phyloP scores from a whole-genome alignment of 2,113 vertebrate species.

The Platycercus adscitus region DNA sequence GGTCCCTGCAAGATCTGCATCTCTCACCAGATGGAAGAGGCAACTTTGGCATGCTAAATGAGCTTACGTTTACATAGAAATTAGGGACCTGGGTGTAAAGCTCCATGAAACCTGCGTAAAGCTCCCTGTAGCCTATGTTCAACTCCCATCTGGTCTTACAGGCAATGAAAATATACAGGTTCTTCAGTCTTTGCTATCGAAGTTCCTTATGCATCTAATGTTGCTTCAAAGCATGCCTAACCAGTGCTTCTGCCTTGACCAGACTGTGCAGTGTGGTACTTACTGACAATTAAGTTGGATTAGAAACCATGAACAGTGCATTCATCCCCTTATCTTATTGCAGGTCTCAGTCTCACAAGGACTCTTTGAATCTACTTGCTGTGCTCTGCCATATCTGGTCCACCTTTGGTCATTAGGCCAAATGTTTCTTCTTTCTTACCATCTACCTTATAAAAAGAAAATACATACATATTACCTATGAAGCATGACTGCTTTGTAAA shows the following conservation, averaged over 20 bases:
- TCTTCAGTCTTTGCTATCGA: background rate
- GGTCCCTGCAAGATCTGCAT: background rate
- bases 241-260: background rate
- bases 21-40: background rate
- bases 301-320: background rate
- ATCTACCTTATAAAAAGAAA: background rate
- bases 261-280: background rate
- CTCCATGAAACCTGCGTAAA: background rate
- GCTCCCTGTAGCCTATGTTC: background rate
- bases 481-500: background rate
- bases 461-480: background rate
- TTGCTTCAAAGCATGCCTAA: background rate
- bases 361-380: fast-evolving
- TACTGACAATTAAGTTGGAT: background rate
- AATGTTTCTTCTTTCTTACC: background rate
- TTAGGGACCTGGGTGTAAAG: background rate
- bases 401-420: background rate
- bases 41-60: background rate
- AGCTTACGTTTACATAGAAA: background rate
- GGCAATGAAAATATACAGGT: background rate
- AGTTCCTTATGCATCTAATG: background rate
- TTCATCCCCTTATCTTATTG: conserved; percentile 11
- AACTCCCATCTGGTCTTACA: background rate
- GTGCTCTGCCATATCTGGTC: background rate
- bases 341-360: background rate